Percentiles rank a stretch among this genome's conserved stretches.
Conservation (phyloP, 2,888 invertebrate species). For the Apodemia mormo region DNA sequence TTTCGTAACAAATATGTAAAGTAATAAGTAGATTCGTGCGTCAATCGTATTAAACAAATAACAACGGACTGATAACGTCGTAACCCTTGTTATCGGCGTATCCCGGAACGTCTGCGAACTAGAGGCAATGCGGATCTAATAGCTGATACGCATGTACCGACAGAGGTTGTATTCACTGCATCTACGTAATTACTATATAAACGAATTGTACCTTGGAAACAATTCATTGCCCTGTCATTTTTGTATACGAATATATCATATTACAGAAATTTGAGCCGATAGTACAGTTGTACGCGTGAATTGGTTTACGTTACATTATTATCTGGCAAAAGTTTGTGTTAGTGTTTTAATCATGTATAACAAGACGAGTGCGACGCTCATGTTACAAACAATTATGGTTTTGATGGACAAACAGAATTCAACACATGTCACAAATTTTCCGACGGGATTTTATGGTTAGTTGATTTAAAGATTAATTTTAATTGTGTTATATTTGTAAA, state of each 20-base stretch:
- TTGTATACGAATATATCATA: slow-evolving; percentile 43
- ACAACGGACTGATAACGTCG: slow-evolving; percentile 62
- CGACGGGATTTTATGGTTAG: slow-evolving; percentile 63
- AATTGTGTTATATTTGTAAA: no score
- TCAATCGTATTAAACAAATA: slow-evolving; percentile 77
- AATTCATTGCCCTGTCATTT: slow-evolving; percentile 57
- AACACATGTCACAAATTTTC: slow-evolving; percentile 64
- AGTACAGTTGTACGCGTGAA: slow-evolving; percentile 42
- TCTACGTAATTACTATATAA: slow-evolving; percentile 61
- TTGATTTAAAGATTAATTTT: slow-evolving; percentile 38
- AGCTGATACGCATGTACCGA: slow-evolving; percentile 47
- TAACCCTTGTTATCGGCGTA: slow-evolving; percentile 72
- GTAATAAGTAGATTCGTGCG: slow-evolving; percentile 71
- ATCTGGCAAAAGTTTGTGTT: slow-evolving; percentile 34
- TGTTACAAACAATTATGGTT: slow-evolving; percentile 77
- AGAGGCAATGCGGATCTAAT: slow-evolving; percentile 57
- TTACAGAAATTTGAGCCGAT: slow-evolving; percentile 42
- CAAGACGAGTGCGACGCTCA: slow-evolving; percentile 71
- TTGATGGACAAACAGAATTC: slow-evolving; percentile 76
- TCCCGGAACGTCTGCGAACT: slow-evolving; percentile 78
- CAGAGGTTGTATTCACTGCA: slow-evolving; percentile 54
- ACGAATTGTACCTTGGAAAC: slow-evolving; percentile 47
- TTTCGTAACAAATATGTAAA: slow-evolving; percentile 27
- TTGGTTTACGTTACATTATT: slow-evolving; percentile 28
- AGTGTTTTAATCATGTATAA: slow-evolving; percentile 60